phyloP scores from a whole-genome alignment of 2,113 vertebrate genomes.

The Illadopsis cleaveri region DNA sequence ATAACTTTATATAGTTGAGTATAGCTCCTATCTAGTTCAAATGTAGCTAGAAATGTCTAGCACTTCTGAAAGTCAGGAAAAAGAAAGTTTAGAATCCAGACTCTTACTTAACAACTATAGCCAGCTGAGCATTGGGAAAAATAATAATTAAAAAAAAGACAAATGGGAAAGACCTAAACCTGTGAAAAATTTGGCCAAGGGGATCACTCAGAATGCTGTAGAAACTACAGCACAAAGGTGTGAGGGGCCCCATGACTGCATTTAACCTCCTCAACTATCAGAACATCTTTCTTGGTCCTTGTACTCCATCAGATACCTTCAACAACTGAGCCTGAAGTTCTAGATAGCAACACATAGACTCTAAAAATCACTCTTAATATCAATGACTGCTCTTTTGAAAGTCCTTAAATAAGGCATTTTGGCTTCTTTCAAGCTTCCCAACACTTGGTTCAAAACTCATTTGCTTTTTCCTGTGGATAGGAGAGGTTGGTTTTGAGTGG shows the following conservation, averaged over 20 bases:
- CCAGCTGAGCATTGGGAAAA: neutral
- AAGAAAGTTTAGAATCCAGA: neutral
- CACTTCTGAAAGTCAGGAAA: neutral
- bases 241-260: neutral
- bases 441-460: neutral
- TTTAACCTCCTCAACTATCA: neutral
- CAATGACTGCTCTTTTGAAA: neutral
- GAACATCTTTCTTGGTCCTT: neutral
- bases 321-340: neutral
- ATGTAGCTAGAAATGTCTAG: neutral
- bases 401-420: neutral
- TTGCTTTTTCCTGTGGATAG: neutral
- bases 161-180: neutral
- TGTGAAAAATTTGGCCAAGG: neutral
- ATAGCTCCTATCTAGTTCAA: constrained; percentile 5
- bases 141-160: neutral
- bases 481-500: neutral
- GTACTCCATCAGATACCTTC: neutral
- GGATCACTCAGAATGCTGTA: neutral
- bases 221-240: fast-evolving
- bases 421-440: neutral
- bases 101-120: neutral
- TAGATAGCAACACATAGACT: neutral
- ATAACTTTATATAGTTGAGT: neutral
- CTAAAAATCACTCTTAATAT: neutral